Base-by-base conservation (phyloP, 2,888 invertebrate genomes). In the Cynaeus angustus region DNA sequence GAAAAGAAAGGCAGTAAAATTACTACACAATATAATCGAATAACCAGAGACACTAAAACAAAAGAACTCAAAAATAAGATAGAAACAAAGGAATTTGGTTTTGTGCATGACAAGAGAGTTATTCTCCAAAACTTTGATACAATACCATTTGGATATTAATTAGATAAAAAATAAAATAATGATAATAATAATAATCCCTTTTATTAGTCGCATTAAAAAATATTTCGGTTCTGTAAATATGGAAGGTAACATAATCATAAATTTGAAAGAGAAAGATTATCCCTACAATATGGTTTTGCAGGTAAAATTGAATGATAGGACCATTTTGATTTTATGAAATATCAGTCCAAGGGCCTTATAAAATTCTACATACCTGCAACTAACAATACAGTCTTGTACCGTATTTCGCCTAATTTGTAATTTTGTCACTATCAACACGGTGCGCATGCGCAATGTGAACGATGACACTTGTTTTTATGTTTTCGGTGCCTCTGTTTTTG, bases 221-320 rank as follows among this genome's bases (percentile, higher is more conserved):
- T 52, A 52, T 52, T 52, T 52, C 33, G 52, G 52, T 33, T 52
- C 28, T 52, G 33, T 52, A 52, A 52, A 52, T 52, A 52, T 52
- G 52, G 28, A 46, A 52, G 28, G 10, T 28, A 52, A 52, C 52
- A 52, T 52, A 52, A 52, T 33, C 33, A 52, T 52, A 52, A 52
- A 52, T 52, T 52, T 52, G 30, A 52, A 52, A 52, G 9, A 52
- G 28, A 52, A 52, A 52, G 52, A 52, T 52, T 28, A 28, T 52
- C 28, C 52, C 52, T 52, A 52, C 52, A 52, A 52, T 52, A 52
- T 52, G 52, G 52, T 30, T 52, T 52, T 52, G 52, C 28, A 52
- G 52, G 28, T 52, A 52, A 52, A 52, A 52, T 28, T 52, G 33
- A 52, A 52, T 52, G 8, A 52, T 52, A 52, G 12, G 52, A 52